A percentile compares a stretch with the other conserved stretches of the same genome.
Conservation (phyloP, 1,140 invertebrate genomes). For the Tetragonula clypearis region DNA sequence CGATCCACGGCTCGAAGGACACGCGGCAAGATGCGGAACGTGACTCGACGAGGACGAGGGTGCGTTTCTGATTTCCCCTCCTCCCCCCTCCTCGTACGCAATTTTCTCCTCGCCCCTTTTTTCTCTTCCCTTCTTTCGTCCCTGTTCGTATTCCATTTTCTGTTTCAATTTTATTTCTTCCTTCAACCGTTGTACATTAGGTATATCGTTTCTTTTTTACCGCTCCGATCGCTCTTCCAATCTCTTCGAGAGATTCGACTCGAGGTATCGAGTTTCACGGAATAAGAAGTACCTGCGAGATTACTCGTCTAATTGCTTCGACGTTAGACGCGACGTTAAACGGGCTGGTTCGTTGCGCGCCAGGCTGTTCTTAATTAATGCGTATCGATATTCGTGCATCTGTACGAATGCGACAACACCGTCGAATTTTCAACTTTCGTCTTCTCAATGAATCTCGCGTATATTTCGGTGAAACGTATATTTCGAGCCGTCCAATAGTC, state of each 20-base stretch:
- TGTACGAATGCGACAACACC: background rate
- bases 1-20: constrained; percentile 41
- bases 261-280: background rate
- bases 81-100: background rate
- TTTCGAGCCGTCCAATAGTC: too few relatives aligned
- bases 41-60: constrained; percentile 51
- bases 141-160: background rate
- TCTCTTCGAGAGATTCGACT: background rate
- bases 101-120: too few relatives aligned
- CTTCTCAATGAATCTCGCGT: background rate
- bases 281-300: constrained; percentile 29
- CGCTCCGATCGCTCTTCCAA: background rate
- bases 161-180: too few relatives aligned
- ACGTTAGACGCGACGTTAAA: constrained; percentile 30
- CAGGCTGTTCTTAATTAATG: background rate
- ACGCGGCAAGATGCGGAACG: constrained; percentile 48
- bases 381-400: background rate
- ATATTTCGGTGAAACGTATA: too few relatives aligned
- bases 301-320: constrained; percentile 39
- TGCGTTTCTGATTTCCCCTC: constrained; percentile 14
- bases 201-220: background rate
- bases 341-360: background rate
- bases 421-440: too few relatives aligned
- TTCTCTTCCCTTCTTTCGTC: background rate
- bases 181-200: too few relatives aligned